Percentiles rank a stretch among this genome's conserved stretches.
phyloP scores from a whole-genome alignment of 2,113 vertebrate genomes.

The Neolamprologus tretocephalus region DNA sequence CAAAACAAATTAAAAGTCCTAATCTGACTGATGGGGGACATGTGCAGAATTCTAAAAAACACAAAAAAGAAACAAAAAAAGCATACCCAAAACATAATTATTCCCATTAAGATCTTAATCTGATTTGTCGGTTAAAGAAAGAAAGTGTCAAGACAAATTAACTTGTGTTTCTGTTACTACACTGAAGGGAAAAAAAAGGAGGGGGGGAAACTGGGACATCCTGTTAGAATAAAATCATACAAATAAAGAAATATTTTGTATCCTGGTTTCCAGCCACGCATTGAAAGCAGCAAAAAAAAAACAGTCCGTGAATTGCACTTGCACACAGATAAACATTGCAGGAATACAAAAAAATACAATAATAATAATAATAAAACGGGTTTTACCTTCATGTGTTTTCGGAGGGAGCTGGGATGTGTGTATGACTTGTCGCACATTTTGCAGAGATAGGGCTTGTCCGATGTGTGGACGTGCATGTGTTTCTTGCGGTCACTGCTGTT shows the following conservation, averaged over 20 bases:
- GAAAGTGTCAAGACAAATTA: slow-evolving; percentile 34
- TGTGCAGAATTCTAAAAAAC: not conserved
- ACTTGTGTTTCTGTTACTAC: not conserved
- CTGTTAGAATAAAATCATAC: not conserved
- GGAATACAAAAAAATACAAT: not conserved
- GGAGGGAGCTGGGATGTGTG: slow-evolving; percentile 96
- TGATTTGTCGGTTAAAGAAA: slow-evolving; percentile 35
- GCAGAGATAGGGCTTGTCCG: slow-evolving; percentile 98
- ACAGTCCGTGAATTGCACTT: not conserved
- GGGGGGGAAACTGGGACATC: not conserved
- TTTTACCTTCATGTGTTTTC: slow-evolving; percentile 99
- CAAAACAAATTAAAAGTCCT: slow-evolving; percentile 1
- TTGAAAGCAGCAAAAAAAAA: not conserved
- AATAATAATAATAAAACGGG: not conserved
- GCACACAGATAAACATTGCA: not conserved
- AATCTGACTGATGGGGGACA: not conserved
- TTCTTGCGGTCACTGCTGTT: slow-evolving; percentile 99
- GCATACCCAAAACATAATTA: not conserved
- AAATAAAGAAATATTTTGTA: not conserved
- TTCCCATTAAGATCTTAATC: slow-evolving; percentile 35
- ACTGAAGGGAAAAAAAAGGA: not conserved
- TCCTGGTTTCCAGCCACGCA: not conserved
- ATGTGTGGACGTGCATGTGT: slow-evolving; percentile 99
- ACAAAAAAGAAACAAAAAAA: not conserved
- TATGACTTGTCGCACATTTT: slow-evolving; percentile 99